These are phyloP conservation scores for Ectemnius continuus DNA, from an alignment of 2,888 invertebrate species.

Conservation along the genomic window DNA sequence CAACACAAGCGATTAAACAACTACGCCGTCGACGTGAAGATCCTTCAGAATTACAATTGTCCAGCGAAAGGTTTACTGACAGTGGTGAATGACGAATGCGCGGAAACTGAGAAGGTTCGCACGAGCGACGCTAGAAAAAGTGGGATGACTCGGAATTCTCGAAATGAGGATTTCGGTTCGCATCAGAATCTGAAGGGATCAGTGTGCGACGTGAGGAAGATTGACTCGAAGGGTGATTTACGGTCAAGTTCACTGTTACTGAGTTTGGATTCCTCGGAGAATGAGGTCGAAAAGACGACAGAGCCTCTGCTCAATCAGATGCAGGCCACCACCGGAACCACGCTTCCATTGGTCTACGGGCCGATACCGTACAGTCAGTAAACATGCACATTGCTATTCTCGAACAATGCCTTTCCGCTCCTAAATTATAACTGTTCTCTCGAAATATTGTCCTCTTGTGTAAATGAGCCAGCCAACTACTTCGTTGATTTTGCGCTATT, in stretches of 20 bases:
- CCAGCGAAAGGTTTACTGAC: conserved; percentile 48
- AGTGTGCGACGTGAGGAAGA: conserved; percentile 51
- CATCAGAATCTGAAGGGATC: conserved; percentile 68
- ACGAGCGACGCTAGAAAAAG: conserved; percentile 55
- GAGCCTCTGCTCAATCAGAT: conserved; percentile 44
- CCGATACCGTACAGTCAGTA: conserved; percentile 89
- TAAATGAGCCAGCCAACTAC: too few relatives aligned
- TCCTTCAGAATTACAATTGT: conserved; percentile 56
- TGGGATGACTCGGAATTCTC: neutral
- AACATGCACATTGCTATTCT: conserved; percentile 49
- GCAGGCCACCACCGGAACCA: conserved; percentile 77
- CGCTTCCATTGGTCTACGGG: conserved; percentile 87
- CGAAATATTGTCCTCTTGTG: too few relatives aligned
- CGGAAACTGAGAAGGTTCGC: conserved; percentile 21
- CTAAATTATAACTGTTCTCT: too few relatives aligned
- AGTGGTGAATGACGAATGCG: conserved; percentile 24
- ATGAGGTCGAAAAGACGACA: conserved; percentile 38
- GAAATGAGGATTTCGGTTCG: conserved; percentile 60
- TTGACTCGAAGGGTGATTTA: conserved; percentile 18
- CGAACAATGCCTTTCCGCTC: conserved; percentile 22
- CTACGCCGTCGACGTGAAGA: conserved; percentile 62
- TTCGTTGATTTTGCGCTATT: too few relatives aligned
- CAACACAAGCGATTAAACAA: conserved; percentile 43
- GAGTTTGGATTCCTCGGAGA: conserved; percentile 10
- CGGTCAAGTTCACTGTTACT: conserved; percentile 21